Base-by-base conservation (phyloP, 2,888 invertebrate genomes). In the Pseudolycoriella hygida region DNA sequence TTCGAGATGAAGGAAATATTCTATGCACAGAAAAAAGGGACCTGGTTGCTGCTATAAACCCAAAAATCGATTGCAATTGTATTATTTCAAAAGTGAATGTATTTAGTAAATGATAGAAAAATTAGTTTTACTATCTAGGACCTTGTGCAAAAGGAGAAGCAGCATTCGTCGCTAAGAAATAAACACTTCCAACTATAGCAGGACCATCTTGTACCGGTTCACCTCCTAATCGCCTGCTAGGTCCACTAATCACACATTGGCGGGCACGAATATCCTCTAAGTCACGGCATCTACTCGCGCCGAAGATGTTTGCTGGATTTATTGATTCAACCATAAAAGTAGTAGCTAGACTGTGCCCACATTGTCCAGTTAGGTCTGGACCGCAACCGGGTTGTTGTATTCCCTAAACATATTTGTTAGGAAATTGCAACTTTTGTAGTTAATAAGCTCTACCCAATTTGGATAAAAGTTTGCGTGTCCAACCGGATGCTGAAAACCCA, bases 401-500 rank as follows among this genome's bases (percentile, higher is more conserved):
- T n/a, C n/a, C n/a, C n/a, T n/a, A n/a, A n/a, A n/a, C n/a, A n/a
- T n/a, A n/a, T n/a, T n/a, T n/a, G n/a, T n/a, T n/a, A n/a, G n/a
- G n/a, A n/a, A n/a, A n/a, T n/a, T n/a, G n/a, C n/a, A n/a, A n/a
- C n/a, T n/a, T n/a, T n/a, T n/a, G n/a, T n/a, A n/a, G n/a, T n/a
- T n/a, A n/a, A n/a, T n/a, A n/a, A n/a, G n/a, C 11, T 11, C 30
- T 10, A 6, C 30, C 25, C 55, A 61, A 44, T 67, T 67, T 1
- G 64, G 64, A 46, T 61, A 66, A 49, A 67, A 67, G 25, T 66
- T 63, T 8, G 62, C 59, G 17, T 55, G 55, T 11, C 66, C 66
- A 1, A 66, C 53, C 1, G 61, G 55, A 1, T 50, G 46, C 1
- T 50, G 41, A 30, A 64, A 55, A 1, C 67, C 66, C 14, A 64